A percentile compares a stretch with the other conserved stretches of the same genome.
Evolutionary conservation across 2,888 invertebrate species (phyloP).

Genomic region (Dryocosmus kuriphilus): DNA sequence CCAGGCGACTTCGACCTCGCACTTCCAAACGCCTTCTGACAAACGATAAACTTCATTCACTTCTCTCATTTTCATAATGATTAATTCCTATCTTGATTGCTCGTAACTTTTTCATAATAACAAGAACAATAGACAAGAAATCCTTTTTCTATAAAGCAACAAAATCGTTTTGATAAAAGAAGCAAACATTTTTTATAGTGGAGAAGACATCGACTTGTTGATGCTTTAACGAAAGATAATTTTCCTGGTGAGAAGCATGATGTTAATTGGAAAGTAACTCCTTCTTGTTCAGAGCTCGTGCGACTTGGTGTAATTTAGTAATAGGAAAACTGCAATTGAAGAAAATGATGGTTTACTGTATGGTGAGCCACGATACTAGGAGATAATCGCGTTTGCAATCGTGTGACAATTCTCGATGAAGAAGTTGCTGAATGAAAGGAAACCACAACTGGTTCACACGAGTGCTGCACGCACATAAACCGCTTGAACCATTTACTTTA

Average conservation of each 20-base stretch:
- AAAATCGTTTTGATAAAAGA: too few species aligned
- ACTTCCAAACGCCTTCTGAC: slow-evolving; percentile 7
- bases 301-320: slow-evolving; percentile 22
- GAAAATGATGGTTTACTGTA: slow-evolving; percentile 54
- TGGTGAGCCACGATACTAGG: slow-evolving; percentile 54
- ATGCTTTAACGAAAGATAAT: background rate
- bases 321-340: slow-evolving; percentile 28
- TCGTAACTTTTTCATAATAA: too few species aligned
- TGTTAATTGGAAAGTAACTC: slow-evolving; percentile 15
- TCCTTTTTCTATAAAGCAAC: too few species aligned
- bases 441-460: slow-evolving; percentile 74
- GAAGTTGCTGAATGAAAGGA: slow-evolving; percentile 74
- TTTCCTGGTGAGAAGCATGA: background rate
- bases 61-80: background rate
- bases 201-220: background rate
- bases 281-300: slow-evolving; percentile 27
- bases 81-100: background rate
- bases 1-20: background rate
- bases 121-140: too few species aligned
- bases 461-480: slow-evolving; percentile 64
- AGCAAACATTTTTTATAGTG: too few species aligned
- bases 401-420: slow-evolving; percentile 73
- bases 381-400: slow-evolving; percentile 68
- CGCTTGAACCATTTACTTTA: slow-evolving; percentile 68
- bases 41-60: background rate